Evolutionary conservation across 2,797 vertebrate genomes (phyloP).

Genomic region (Tenualosa ilisha): DNA sequence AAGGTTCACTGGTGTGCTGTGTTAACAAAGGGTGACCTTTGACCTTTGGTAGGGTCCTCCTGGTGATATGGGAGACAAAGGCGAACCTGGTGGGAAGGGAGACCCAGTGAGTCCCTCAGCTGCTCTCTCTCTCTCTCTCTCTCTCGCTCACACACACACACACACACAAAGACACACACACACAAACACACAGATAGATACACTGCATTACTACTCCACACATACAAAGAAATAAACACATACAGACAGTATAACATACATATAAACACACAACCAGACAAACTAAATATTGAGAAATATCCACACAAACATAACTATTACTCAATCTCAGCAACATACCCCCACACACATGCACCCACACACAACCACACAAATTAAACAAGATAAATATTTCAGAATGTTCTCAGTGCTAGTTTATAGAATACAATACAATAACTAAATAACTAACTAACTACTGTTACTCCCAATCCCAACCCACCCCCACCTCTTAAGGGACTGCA

Average conservation of each 20-base stretch:
- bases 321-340: background rate
- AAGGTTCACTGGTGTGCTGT: no score
- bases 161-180: background rate
- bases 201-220: background rate
- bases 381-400: no score
- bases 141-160: background rate
- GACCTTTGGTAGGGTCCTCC: background rate
- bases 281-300: no score
- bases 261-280: no score
- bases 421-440: no score
- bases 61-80: background rate
- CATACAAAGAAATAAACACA: background rate
- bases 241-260: background rate
- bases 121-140: background rate
- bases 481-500: no score
- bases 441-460: no score
- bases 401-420: no score
- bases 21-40: background rate
- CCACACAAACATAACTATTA: no score
- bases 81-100: background rate
- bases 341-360: background rate
- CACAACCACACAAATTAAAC: background rate
- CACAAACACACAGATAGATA: background rate
- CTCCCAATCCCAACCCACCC: no score
- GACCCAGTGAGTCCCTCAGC: background rate